Evolutionary conservation across 2,888 invertebrate genomes (phyloP), one percentile per base, ranked within the genome.

Genomic region (Conistra vaccinii): DNA sequence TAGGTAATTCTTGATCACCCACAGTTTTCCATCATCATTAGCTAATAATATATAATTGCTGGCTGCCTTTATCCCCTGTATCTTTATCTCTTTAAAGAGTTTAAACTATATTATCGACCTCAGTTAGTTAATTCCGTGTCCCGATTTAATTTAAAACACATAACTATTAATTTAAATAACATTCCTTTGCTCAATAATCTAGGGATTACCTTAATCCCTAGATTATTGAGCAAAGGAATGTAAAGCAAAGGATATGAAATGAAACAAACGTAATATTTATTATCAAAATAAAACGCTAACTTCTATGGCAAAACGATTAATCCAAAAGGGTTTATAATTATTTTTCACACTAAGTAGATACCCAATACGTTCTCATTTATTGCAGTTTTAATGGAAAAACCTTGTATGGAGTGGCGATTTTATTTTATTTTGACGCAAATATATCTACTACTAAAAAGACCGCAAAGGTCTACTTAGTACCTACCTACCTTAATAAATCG

Each of bases 341-440:
- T 71, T 26, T 65, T 63, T 32, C 1, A 29, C 53, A 39, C 3
- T 51, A 3, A 60, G 20, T 45, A 66, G 17, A 2, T 65, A 9
- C 10, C n/a, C 10, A 53, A 20, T 32, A 55, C 57, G 26, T n/a
- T 63, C 42, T 29, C 58, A 60, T 76, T 82, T 68, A 76, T 80
- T 65, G 72, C 69, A 55, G 29, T 51, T 81, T 79, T 69, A 82
- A 82, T 79, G 67, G 82, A 70, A 62, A 70, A 79, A 6, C 53
- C 75, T 57, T 82, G 82, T 82, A 71, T 4, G 32, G n/a, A 45
- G 6, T 39, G 32, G 17, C 14, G 61, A 26, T 73, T 73, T 78
- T 53, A 70, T 69, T 77, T 81, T 81, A 73, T 63, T 78, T 78
- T 55, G 39, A 73, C 55, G 23, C 26, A 32, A 58, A 53, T 65